Evolutionary conservation across 1,140 invertebrate genomes (phyloP).

Genomic region (Anoplolepis gracilipes): DNA sequence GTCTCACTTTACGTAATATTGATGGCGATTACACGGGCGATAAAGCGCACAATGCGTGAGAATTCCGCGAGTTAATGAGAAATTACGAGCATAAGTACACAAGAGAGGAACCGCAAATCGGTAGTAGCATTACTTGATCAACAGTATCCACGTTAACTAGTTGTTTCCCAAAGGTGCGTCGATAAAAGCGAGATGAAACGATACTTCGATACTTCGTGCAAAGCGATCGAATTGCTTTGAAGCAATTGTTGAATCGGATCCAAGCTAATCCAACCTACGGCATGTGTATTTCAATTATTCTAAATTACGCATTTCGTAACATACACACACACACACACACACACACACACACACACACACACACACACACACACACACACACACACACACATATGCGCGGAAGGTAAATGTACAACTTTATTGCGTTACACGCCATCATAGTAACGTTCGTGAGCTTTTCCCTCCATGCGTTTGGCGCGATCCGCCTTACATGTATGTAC

Average conservation of each 20-base stretch:
- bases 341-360: too few relatives aligned
- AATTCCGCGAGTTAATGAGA: conserved; percentile 11
- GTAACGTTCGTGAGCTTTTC: conserved; percentile 13
- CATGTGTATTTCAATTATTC: conserved; percentile 72
- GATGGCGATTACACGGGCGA: conserved; percentile 12
- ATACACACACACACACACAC: too few relatives aligned
- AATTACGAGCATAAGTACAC: conserved; percentile 30
- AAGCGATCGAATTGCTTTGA: conserved; percentile 21
- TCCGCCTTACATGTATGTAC: conserved; percentile 41
- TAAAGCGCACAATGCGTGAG: not conserved
- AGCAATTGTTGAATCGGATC: conserved; percentile 26
- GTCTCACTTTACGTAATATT: conserved; percentile 4
- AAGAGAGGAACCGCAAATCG: conserved; percentile 17
- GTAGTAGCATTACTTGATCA: conserved; percentile 40
- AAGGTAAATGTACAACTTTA: conserved; percentile 56
- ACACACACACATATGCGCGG: not conserved
- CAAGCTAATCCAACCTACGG: not conserved
- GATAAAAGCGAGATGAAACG: conserved; percentile 61
- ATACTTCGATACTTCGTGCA: conserved; percentile 28
- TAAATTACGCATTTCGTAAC: conserved; percentile 54
- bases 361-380: too few relatives aligned
- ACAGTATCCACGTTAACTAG: not conserved
- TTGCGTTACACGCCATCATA: conserved; percentile 48
- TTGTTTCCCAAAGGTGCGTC: conserved; percentile 19
- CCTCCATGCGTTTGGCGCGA: conserved; percentile 9